phyloP scores from a whole-genome alignment of 2,113 vertebrate species.

The Sinocyclocheilus grahami region DNA sequence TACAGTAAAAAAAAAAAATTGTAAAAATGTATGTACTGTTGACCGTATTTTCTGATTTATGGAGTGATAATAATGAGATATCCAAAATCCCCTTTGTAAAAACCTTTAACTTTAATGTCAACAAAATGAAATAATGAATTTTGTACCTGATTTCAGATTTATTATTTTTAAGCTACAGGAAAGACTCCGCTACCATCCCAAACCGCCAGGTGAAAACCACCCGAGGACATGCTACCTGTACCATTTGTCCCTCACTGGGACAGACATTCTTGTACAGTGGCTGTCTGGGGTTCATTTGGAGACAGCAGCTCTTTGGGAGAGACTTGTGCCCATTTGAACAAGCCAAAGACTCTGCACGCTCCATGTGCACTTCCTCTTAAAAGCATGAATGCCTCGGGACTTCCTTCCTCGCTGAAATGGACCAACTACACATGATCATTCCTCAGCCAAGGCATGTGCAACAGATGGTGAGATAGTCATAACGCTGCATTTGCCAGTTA shows the following conservation, averaged over 20 bases:
- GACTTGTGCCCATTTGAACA: constrained; percentile 26
- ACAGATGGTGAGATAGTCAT: constrained; percentile 51
- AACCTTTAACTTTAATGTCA: too few relatives aligned
- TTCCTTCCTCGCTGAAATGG: constrained; percentile 30
- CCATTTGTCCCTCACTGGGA: not conserved
- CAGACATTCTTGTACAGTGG: not conserved
- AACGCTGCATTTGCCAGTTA: constrained; percentile 45
- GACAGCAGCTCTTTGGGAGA: constrained; percentile 13
- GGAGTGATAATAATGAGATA: too few relatives aligned
- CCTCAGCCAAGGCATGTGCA: constrained; percentile 49
- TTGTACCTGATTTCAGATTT: too few relatives aligned
- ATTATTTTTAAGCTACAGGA: not conserved
- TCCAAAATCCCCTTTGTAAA: not conserved
- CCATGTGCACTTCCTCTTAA: constrained; percentile 41
- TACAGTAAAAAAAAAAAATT: too few relatives aligned
- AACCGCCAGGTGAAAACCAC: not conserved
- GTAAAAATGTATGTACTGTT: too few relatives aligned
- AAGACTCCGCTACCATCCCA: not conserved
- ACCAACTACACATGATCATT: constrained; percentile 44
- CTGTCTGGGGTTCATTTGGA: not conserved
- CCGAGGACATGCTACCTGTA: not conserved
- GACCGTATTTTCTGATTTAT: too few relatives aligned
- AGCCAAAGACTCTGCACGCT: constrained; percentile 44
- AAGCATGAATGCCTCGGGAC: constrained; percentile 51
- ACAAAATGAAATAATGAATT: too few relatives aligned